Evolutionary conservation across 1,140 invertebrate species (phyloP).

Genomic region (Maconellicoccus hirsutus): DNA sequence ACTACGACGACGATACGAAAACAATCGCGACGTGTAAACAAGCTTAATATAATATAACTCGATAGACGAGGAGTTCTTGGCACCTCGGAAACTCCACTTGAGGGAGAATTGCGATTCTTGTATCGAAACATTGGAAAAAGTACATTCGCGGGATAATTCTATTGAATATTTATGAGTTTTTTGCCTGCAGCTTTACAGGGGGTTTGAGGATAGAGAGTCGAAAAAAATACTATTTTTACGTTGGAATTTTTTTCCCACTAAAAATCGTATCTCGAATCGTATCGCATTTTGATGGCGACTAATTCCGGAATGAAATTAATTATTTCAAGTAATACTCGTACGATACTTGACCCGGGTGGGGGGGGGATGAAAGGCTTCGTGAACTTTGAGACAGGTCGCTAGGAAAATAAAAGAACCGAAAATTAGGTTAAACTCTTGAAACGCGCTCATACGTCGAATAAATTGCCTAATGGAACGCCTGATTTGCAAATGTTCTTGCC

Average conservation of each 20-base stretch:
- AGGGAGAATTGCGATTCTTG: background rate
- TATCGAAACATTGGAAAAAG: background rate
- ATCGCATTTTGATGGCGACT: too few relatives aligned
- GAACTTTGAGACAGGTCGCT: too few relatives aligned
- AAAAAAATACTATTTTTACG: too few relatives aligned
- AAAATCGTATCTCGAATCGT: background rate
- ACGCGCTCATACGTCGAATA: background rate
- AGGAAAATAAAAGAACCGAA: too few relatives aligned
- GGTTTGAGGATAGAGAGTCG: background rate
- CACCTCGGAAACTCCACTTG: background rate
- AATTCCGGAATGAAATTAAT: background rate
- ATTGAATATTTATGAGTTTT: slow-evolving; percentile 10
- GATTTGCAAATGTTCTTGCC: background rate
- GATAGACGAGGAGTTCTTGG: background rate
- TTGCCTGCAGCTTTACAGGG: background rate
- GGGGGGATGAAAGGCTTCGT: too few relatives aligned
- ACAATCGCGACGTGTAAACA: slow-evolving; percentile 3
- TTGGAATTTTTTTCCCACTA: too few relatives aligned
- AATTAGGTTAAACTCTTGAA: background rate
- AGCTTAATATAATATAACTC: background rate
- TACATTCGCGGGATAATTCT: background rate
- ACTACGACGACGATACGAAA: background rate
- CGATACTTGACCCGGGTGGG: too few relatives aligned
- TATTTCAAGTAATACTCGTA: too few relatives aligned
- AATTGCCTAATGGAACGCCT: slow-evolving; percentile 7